Conservation (phyloP, 2,797 vertebrate species). For the Lagothrix lagotricha region DNA sequence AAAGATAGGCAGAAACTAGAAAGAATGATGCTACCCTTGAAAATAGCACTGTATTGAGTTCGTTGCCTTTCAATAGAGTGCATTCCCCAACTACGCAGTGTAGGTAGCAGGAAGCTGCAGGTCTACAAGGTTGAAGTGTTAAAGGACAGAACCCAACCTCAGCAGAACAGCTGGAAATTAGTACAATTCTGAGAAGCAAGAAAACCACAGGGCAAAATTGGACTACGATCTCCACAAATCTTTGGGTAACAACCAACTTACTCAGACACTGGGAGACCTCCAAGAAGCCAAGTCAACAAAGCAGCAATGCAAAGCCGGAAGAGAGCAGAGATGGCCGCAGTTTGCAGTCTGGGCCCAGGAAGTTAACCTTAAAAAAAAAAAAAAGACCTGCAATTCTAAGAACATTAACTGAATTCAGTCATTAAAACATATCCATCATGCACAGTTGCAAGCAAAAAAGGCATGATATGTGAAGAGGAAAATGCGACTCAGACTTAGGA, state of each 20-base stretch:
- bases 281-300: neutral
- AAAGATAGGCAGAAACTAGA: neutral
- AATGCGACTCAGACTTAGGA: neutral
- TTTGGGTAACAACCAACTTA: neutral
- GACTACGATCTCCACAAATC: neutral
- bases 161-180: neutral
- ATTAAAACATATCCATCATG: constrained; percentile 12
- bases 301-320: neutral
- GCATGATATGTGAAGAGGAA: neutral
- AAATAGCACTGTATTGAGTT: neutral
- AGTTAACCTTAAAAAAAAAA: neutral
- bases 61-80: neutral
- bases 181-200: neutral
- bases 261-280: neutral
- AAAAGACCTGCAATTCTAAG: neutral
- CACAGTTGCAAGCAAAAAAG: constrained; percentile 23
- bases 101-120: neutral
- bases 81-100: neutral
- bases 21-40: neutral
- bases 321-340: neutral
- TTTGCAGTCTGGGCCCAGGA: neutral
- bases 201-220: constrained; percentile 11
- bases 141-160: neutral
- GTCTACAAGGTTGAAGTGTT: neutral
- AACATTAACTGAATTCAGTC: neutral